Evolutionary conservation across 2,797 vertebrate genomes (phyloP), one percentile per base, ranked within the genome.

Genomic region (Columba guinea): DNA sequence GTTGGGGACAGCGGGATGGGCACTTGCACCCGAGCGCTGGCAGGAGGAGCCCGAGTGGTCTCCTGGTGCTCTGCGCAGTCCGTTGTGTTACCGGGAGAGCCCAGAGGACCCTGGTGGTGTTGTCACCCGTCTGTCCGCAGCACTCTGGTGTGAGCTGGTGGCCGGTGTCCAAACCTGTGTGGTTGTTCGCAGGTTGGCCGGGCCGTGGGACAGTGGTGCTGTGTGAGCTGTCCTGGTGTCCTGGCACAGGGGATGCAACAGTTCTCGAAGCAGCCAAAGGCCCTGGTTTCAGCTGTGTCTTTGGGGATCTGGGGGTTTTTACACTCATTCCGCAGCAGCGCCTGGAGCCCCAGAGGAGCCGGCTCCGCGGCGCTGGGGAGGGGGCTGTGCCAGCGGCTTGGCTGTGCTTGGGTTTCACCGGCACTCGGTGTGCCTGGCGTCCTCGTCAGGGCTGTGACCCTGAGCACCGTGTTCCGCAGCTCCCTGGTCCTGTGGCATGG

Each of bases 301-400:
- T 44, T 26, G 37, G 46, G 51, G 60, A 8, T 62, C 48, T 10
- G 9, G 34, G 27, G 27, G 7, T 48, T 79, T 84, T 70, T 51
- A 37, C n/a, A 46, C 28, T 58, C 35, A 3, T 7, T 79, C 51
- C 1, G 1, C 74, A 62, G 90, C 0, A 0, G 64, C 37, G 32
- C 13, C 26, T 51, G 62, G 21, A 63, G 56, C 65, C 56, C 48
- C 20, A 27, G 21, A 44, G 60, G 26, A n/a, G 3, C 0, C 44
- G 46, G 41, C 46, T 85, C 48, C 24, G 0, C 1, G 56, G 41
- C 9, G 7, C 15, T 56, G 63, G 30, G 10, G 19, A 35, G 15
- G 41, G 52, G 49, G 22, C 73, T 46, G 52, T 22, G 37, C 44
- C 5, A 44, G 17, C 51, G 22, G 59, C 19, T 30, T 52, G 37